Evolutionary conservation across 2,113 vertebrate species (phyloP), one percentile per base, ranked within the genome.

Genomic region (Oncorhynchus clarkii): DNA sequence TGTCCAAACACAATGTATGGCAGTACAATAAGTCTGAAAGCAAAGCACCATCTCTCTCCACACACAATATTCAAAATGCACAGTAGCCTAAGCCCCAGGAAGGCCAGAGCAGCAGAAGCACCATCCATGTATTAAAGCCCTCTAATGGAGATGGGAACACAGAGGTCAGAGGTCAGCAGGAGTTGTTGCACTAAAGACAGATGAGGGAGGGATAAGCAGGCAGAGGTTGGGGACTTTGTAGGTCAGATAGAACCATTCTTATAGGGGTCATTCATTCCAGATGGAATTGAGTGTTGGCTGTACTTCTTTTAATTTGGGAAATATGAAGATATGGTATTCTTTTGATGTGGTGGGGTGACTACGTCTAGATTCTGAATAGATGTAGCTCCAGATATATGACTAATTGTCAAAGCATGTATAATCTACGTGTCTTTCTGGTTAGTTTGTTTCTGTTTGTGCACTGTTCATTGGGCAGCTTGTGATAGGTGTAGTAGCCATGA

Each of bases 21-120:
- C 74, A 31, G 5, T 82, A 79, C 82, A 89, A 87, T 89, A 85
- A 86, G 86, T 85, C 82, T 89, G 81, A 90, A 83, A 88, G 89
- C 85, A 84, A 87, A 83, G 76, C 1, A 45, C 39, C 39, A 45
- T 45, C 39, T 45, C 39, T 11, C 39, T 45, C 39, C 39, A 45
- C 39, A 77, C 87, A 76, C 84, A 89, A 88, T 88, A 85, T 86
- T 78, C 69, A 80, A 85, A 89, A 84, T 89, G 83, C 86, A 81
- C 70, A 27, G 24, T 22, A 67, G 34, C 80, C 88, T 85, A 76
- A 75, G 81, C 75, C 70, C 71, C 78, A 31, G 29, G 14, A 64
- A 24, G 67, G 84, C 13, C 16, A 54, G 3, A 54, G 51, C 4
- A 45, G 39, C 39, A 45, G 39, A 9, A 54, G 12, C 51, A 54